Evolutionary conservation across 2,888 invertebrate species (phyloP).

Genomic region (Sympetrum striolatum): DNA sequence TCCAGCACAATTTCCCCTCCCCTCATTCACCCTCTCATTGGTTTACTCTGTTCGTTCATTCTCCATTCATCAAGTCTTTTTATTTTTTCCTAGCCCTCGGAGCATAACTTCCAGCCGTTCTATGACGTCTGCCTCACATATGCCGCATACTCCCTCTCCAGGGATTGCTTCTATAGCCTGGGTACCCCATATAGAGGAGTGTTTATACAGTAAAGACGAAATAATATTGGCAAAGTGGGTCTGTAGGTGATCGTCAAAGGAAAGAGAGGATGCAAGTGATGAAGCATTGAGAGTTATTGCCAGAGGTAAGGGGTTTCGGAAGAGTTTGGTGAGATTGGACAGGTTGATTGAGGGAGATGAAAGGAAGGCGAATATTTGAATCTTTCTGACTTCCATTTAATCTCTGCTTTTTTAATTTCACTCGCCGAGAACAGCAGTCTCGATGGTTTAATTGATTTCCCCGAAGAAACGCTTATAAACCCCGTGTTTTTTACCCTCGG

Average conservation of each 20-base stretch:
- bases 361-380: background rate
- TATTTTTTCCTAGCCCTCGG: background rate
- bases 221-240: background rate
- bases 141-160: background rate
- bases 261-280: background rate
- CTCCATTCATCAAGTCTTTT: background rate
- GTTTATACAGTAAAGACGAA: background rate
- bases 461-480: background rate
- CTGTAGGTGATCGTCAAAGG: background rate
- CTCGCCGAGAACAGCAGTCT: background rate
- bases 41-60: background rate
- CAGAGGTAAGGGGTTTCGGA: background rate
- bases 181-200: background rate
- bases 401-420: background rate
- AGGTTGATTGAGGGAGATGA: background rate
- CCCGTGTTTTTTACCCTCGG: background rate
- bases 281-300: background rate
- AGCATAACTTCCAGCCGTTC: background rate
- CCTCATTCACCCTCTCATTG: background rate
- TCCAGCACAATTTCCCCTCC: constrained; percentile 6
- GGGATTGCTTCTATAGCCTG: background rate
- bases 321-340: background rate
- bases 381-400: background rate
- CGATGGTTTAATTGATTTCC: background rate
- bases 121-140: background rate